Conservation (phyloP, 2,888 invertebrate species). For the Stomorhina lunata region DNA sequence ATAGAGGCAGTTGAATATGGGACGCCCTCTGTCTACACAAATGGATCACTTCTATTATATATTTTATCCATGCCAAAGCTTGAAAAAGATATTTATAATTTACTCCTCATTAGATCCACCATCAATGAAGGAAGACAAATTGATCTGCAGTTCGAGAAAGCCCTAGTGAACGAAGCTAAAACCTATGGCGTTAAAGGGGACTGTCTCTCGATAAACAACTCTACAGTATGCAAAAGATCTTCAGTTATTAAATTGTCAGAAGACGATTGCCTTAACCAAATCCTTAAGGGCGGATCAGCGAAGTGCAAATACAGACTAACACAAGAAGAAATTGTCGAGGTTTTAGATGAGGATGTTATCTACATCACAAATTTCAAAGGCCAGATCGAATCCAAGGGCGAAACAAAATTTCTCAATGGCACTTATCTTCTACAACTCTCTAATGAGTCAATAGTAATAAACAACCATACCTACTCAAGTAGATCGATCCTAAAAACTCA, state of each 20-base stretch:
- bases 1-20: slow-evolving; percentile 17
- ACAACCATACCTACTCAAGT: neutral
- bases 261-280: no score
- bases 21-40: slow-evolving; percentile 11
- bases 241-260: no score
- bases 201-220: slow-evolving; percentile 18
- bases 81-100: neutral
- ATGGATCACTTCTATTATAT: neutral
- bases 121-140: slow-evolving; percentile 5
- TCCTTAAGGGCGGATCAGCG: slow-evolving; percentile 19
- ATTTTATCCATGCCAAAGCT: slow-evolving; percentile 7
- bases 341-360: neutral
- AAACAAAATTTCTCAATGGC: neutral
- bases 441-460: neutral
- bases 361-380: neutral
- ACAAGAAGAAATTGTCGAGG: neutral
- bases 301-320: neutral
- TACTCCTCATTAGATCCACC: neutral
- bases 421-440: neutral
- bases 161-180: neutral
- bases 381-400: neutral
- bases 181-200: slow-evolving; percentile 1
- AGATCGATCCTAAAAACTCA: neutral
- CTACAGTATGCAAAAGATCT: no score
- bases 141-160: neutral